Evolutionary conservation across 2,797 vertebrate species (phyloP).

Genomic region (Amazonetta brasiliensis): DNA sequence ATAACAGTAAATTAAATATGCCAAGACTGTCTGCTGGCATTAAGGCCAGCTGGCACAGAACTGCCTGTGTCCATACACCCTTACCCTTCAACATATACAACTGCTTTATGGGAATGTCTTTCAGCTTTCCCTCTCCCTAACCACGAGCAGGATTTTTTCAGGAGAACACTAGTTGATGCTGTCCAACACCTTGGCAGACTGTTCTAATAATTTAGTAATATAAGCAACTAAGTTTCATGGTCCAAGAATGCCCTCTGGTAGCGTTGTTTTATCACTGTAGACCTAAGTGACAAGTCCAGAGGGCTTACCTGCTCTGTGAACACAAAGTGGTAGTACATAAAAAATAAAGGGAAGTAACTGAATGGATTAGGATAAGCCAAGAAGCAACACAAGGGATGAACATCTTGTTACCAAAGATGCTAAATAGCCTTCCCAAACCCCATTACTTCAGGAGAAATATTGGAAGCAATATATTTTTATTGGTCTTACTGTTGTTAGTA

Average conservation of each 20-base stretch:
- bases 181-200: background rate
- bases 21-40: constrained; percentile 12
- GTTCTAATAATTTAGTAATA: background rate
- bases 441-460: background rate
- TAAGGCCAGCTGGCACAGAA: constrained; percentile 5
- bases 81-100: background rate
- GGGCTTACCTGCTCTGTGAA: background rate
- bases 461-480: background rate
- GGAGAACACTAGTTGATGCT: background rate
- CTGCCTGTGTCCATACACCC: background rate
- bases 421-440: background rate
- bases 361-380: background rate
- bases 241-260: background rate
- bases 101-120: background rate
- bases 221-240: background rate
- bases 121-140: background rate
- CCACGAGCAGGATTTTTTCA: background rate
- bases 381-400: background rate
- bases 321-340: background rate
- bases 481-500: background rate
- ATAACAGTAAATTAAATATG: background rate
- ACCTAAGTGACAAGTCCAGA: background rate
- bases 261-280: background rate
- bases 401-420: background rate
- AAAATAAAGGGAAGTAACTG: background rate